Evolutionary conservation across 2,113 vertebrate species (phyloP), one percentile per base, ranked within the genome.

Genomic region (Galbula dea): DNA sequence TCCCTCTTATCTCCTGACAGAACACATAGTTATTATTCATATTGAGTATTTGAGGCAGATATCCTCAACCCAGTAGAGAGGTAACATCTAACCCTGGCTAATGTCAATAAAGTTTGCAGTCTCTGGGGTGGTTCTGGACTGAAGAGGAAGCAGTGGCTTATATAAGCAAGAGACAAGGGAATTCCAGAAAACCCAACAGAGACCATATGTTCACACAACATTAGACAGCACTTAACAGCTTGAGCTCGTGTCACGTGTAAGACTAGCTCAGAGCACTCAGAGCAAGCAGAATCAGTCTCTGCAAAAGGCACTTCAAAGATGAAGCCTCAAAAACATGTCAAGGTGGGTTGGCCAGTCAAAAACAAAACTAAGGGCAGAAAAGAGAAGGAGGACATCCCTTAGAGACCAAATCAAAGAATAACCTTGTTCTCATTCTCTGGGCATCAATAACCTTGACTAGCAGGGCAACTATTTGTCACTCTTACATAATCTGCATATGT

Each of bases 231-330:
- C 67, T 41, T n/a, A 75, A 89, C 84, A 91, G 91, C 79, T 80
- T 96, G 91, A 83, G 67, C 67, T 95, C 71, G 79, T 83, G 66
- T 72, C 94, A 94, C 43, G 0, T 89, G 77, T 67, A 67, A 81
- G 90, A 87, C 58, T 19, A 74, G 59, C 67, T 77, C 63, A 77
- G 68, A 74, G 55, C 34, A 80, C 67, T 77, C 63, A 77, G 68
- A 74, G 55, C 34, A 80, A 86, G 68, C 8, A 4, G 75, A 83
- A 73, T 14, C 9, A 43, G 55, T 74, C 57, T 84, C 52, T 63
- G 80, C 16, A 72, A 58, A 66, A 68, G 37, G 46, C 16, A 62
- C 7, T 21, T 82, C 54, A 14, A 12, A 57, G 32, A 77, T 1
- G 1, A 29, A 68, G 13, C 34, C 46, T 57, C 21, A 66, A 63